Percentiles rank a stretch among this genome's conserved stretches.
phyloP scores from a whole-genome alignment of 2,113 vertebrate genomes.

The Heterocephalus glaber region DNA sequence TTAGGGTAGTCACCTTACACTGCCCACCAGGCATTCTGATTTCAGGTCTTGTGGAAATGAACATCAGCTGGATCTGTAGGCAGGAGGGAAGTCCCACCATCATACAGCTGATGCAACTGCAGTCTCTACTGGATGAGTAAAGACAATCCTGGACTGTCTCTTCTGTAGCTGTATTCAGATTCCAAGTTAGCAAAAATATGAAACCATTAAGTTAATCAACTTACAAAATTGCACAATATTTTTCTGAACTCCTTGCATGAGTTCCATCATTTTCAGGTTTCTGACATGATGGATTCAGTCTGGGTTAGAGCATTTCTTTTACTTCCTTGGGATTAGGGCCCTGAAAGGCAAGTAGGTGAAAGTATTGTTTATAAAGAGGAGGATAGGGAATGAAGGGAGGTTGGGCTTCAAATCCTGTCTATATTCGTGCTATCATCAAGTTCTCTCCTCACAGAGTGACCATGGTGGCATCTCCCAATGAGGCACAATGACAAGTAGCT shows the following conservation, averaged over 20 bases:
- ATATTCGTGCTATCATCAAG: constrained; percentile 40
- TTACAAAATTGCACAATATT: neutral
- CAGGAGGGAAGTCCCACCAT: neutral
- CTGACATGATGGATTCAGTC: neutral
- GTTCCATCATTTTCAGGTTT: neutral
- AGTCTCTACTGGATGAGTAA: neutral
- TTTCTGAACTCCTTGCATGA: neutral
- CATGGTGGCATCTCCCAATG: neutral
- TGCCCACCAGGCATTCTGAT: neutral
- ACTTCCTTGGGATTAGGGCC: neutral
- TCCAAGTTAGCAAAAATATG: neutral
- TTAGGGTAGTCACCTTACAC: neutral
- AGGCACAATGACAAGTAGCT: neutral
- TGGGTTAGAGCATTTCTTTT: neutral
- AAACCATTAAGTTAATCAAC: neutral
- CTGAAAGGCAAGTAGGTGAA: neutral
- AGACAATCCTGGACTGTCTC: neutral
- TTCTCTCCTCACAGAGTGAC: constrained; percentile 59
- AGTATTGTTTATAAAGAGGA: neutral
- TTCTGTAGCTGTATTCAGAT: neutral
- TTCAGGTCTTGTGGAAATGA: neutral
- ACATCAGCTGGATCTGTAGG: neutral
- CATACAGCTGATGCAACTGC: neutral
- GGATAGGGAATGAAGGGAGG: neutral
- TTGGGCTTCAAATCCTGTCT: constrained; percentile 46